A percentile compares a stretch with the other conserved stretches of the same genome.
These are phyloP conservation scores for Urechis unicinctus DNA, from an alignment of 2,888 invertebrate species.

Conservation along the genomic window DNA sequence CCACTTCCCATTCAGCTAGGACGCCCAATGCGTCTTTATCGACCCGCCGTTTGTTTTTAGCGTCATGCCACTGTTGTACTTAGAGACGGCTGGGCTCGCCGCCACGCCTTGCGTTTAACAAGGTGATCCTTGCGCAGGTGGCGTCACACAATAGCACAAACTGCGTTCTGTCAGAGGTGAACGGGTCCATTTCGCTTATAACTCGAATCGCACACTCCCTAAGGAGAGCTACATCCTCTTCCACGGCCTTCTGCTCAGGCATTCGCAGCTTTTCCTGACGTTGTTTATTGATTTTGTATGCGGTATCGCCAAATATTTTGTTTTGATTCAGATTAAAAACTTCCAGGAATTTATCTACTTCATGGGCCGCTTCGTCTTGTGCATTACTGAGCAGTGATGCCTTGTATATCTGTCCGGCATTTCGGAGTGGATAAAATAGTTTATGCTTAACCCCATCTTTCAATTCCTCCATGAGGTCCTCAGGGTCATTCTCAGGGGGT, in stretches of 20 bases:
- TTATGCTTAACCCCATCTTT: too few relatives aligned
- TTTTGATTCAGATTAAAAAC: too few relatives aligned
- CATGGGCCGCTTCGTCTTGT: too few relatives aligned
- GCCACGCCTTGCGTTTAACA: not conserved
- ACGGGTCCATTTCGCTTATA: not conserved
- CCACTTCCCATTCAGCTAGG: not conserved
- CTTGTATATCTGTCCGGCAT: too few relatives aligned
- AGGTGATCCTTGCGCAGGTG: not conserved
- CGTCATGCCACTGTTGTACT: not conserved
- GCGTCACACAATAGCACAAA: not conserved
- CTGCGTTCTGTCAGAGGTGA: not conserved
- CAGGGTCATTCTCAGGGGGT: too few relatives aligned
- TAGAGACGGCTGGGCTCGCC: not conserved
- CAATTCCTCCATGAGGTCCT: too few relatives aligned
- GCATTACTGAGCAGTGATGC: too few relatives aligned
- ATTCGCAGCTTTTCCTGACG: not conserved
- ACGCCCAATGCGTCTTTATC: not conserved
- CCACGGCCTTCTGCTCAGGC: not conserved
- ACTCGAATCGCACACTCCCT: not conserved
- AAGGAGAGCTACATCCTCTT: not conserved
- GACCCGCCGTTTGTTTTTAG: not conserved
- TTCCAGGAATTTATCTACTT: too few relatives aligned
- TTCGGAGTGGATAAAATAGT: too few relatives aligned
- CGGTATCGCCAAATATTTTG: too few relatives aligned
- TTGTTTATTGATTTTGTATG: not conserved